Evolutionary conservation across 2,888 invertebrate genomes (phyloP).

Genomic region (Chrysolina oricalcia): DNA sequence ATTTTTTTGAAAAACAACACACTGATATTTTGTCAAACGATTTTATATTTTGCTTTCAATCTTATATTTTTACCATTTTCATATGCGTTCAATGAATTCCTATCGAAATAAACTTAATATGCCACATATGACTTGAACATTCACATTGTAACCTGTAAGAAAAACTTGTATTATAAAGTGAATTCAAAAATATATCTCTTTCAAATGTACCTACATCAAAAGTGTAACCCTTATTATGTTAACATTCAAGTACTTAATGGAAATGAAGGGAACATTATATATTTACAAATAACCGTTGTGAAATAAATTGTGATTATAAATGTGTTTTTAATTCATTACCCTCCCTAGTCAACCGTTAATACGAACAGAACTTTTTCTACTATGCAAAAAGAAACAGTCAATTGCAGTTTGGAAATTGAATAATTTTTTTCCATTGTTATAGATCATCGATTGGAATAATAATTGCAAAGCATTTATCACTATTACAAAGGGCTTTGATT

Average conservation of each 20-base stretch:
- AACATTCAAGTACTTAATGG: background rate
- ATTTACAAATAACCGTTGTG: conserved; percentile 7
- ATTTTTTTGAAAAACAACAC: too few species aligned
- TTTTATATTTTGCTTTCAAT: too few species aligned
- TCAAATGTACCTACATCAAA: background rate
- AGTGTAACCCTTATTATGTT: background rate
- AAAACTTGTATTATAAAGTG: too few species aligned
- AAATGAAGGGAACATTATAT: background rate
- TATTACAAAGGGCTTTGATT: background rate
- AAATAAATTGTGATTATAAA: conserved; percentile 27
- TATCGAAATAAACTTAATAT: too few species aligned
- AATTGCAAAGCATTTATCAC: background rate
- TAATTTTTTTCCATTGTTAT: background rate
- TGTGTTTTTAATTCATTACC: conserved; percentile 28
- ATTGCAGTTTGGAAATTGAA: background rate
- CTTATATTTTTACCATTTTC: too few species aligned
- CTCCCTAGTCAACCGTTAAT: background rate
- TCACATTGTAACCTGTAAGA: too few species aligned
- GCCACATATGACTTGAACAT: too few species aligned
- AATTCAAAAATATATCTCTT: background rate
- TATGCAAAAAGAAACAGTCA: too few species aligned
- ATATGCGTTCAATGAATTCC: too few species aligned
- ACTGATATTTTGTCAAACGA: too few species aligned
- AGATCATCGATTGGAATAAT: too few species aligned
- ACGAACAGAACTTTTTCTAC: too few species aligned